Base-by-base conservation (phyloP, 2,113 vertebrate species). In the Nesogale talazaci region DNA sequence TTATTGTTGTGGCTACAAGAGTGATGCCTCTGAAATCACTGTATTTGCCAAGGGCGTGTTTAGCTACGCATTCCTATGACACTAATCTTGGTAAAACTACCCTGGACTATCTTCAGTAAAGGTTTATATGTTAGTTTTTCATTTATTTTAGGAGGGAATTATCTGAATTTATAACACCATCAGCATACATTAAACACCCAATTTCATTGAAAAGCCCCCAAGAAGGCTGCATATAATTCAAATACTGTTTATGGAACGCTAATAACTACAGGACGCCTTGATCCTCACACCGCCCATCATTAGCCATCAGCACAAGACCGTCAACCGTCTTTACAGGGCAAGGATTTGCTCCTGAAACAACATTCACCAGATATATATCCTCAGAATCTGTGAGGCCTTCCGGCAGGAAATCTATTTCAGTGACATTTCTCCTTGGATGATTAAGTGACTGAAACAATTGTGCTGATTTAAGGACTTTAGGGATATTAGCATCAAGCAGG, bases 401-500 rank as follows among this genome's bases (percentile, higher is more conserved):
- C 59, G 72, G 27, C 31, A 65, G 63, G 65, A 90, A 83, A 90
- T 19, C 69, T 57, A 23, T 42, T 31, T 79, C 72, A 67, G 40
- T 56, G 52, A 59, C 27, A 15, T 89, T 85, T 92, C 91, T 67
- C 83, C 72, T 94, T 81, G 83, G 46, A 61, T 75, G 34, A 90
- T 79, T 93, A 88, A 92, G 79, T 89, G 16, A 76, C 46, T 67
- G 83, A 91, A 93, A 79, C 42, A 84, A 80, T 63, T 20, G 88
- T 9, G 22, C 34, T 61, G 42, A 69, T 6, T 38, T 38, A 59
- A 79, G 15, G 42, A 72, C 46, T 83, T 95, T 20, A 88, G 46
- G 25, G 74, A 74, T 22, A 85, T 20, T 65, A 59, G 25, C n/a
- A 80, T 86, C 29, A 59, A 70, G n/a, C 42, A 56, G 14, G 70